Evolutionary conservation across 2,888 invertebrate species (phyloP).

Genomic region (Rutpela maculata): DNA sequence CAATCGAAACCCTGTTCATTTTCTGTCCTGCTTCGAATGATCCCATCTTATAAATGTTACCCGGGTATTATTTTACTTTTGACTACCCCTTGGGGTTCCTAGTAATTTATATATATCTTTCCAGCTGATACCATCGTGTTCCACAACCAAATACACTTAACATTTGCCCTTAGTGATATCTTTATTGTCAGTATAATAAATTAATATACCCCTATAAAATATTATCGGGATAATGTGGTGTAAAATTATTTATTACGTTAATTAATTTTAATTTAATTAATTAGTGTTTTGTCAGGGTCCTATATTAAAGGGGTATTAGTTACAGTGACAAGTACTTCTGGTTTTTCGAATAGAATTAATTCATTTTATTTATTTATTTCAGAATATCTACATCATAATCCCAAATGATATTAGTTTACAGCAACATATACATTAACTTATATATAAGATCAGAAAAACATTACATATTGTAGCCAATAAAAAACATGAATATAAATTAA

Average conservation of each 20-base stretch:
- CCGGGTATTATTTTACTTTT: constrained; percentile 23
- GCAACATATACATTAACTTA: no score
- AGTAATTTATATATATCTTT: constrained; percentile 24
- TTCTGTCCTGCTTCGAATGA: constrained; percentile 7
- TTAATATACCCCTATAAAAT: constrained; percentile 31
- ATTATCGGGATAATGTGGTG: constrained; percentile 1
- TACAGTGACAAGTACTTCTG: neutral
- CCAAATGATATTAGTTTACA: no score
- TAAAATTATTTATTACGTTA: constrained; percentile 7
- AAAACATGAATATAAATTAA: no score
- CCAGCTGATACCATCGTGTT: constrained; percentile 21
- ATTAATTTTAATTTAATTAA: constrained; percentile 16
- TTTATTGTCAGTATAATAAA: constrained; percentile 23
- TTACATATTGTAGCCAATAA: no score
- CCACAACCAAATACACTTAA: constrained; percentile 2
- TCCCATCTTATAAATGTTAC: neutral
- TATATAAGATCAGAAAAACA: no score
- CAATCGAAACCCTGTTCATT: constrained; percentile 1
- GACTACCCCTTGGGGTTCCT: constrained; percentile 32
- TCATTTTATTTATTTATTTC: no score
- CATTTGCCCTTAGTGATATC: constrained; percentile 29
- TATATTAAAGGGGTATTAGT: neutral
- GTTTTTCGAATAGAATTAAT: neutral
- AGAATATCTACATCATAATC: no score
- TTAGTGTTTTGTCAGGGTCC: neutral